These are phyloP conservation scores for Campaea margaritaria DNA, from an alignment of 2,888 invertebrate species.

Conservation along the genomic window DNA sequence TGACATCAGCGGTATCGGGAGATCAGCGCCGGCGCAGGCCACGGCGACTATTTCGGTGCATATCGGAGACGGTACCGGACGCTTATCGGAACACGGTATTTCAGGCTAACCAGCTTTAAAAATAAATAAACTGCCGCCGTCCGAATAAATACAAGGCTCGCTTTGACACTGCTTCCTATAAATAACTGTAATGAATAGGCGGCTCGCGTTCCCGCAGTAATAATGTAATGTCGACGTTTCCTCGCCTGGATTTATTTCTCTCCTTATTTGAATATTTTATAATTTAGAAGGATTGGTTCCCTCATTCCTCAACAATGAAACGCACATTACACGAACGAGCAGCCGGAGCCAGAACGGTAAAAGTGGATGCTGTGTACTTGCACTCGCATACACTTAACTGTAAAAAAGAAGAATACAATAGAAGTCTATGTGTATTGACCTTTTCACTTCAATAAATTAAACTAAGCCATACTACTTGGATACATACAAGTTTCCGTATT, in stretches of 20 bases:
- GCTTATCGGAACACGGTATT: constrained; percentile 78
- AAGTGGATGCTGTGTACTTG: constrained; percentile 29
- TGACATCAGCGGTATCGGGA: constrained; percentile 67
- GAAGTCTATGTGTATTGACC: constrained; percentile 31
- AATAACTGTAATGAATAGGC: constrained; percentile 83
- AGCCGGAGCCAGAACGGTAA: constrained; percentile 25
- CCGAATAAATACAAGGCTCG: constrained; percentile 79
- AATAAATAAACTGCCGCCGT: constrained; percentile 79
- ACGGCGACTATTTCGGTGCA: constrained; percentile 63
- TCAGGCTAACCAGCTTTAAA: constrained; percentile 76
- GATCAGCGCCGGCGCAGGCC: constrained; percentile 55
- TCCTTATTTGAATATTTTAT: constrained; percentile 80
- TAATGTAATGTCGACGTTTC: constrained; percentile 78
- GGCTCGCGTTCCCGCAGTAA: constrained; percentile 75
- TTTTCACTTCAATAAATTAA: constrained; percentile 33
- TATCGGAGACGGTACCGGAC: constrained; percentile 61
- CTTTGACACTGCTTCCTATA: constrained; percentile 82
- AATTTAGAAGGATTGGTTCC: constrained; percentile 68
- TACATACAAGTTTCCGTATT: constrained; percentile 26
- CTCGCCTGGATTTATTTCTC: constrained; percentile 76
- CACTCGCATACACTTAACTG: constrained; percentile 26
- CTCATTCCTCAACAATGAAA: constrained; percentile 56
- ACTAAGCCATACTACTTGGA: constrained; percentile 17
- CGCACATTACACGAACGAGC: constrained; percentile 41
- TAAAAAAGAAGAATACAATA: constrained; percentile 31